Evolutionary conservation across 1,140 invertebrate genomes (phyloP).

Genomic region (Phymastichus coffea): DNA sequence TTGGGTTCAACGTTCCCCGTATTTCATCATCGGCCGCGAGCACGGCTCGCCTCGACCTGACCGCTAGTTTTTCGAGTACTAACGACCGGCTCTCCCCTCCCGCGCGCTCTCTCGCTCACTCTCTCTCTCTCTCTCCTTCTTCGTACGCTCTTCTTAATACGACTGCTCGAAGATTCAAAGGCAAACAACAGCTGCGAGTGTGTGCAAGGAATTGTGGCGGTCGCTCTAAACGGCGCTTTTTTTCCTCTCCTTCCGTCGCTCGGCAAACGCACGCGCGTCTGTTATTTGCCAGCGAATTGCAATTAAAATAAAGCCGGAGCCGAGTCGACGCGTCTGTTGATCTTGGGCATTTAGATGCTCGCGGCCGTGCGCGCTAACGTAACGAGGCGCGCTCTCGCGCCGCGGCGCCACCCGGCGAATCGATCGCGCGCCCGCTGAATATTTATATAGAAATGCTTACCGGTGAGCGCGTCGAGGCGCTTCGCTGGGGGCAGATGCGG

Average conservation of each 20-base stretch:
- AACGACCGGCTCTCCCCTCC: background rate
- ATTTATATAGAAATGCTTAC: constrained; percentile 53
- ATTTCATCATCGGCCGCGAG: constrained; percentile 42
- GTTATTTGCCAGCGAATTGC: constrained; percentile 12
- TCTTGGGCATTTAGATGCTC: constrained; percentile 16
- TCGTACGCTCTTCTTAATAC: background rate
- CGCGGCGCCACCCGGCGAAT: constrained; percentile 1
- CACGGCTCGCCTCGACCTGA: background rate
- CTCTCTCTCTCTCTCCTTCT: constrained; percentile 8
- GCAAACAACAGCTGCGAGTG: constrained; percentile 1
- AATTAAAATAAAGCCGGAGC: background rate
- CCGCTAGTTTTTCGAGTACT: no score
- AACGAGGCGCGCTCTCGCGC: constrained; percentile 13
- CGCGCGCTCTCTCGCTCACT: background rate
- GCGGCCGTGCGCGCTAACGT: background rate
- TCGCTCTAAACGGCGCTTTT: background rate
- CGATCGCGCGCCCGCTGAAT: constrained; percentile 29
- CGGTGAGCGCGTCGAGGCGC: constrained; percentile 53
- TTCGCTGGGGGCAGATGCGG: constrained; percentile 56
- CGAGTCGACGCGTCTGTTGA: background rate
- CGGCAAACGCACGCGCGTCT: background rate
- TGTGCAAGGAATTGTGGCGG: background rate
- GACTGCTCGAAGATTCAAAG: constrained; percentile 7
- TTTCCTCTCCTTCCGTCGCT: background rate
- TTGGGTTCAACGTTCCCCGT: constrained; percentile 53